Evolutionary conservation across 2,888 invertebrate species (phyloP), one percentile per base, ranked within the genome.

Genomic region (Parthenolecanium corni): DNA sequence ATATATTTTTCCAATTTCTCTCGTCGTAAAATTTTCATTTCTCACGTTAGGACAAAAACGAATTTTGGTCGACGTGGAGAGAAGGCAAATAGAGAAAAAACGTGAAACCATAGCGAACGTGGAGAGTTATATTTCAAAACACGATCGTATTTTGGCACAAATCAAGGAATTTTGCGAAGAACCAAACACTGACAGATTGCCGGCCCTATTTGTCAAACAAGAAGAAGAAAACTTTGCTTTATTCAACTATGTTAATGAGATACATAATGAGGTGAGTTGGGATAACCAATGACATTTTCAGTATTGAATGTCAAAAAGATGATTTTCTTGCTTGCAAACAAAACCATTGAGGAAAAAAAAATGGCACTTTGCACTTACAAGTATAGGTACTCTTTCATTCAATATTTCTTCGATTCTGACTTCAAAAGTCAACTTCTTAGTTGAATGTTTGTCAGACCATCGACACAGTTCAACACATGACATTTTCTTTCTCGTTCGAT

Each of bases 171-270:
- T 80, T 68, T 75, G 80, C 31, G 80, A 80, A 0, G 84, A 86
- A 70, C 76, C 79, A 2, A 81, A 85, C 67, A 78, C 84, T 18
- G 81, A 82, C 66, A 42, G 64, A 42, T 64, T 91, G 49, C 82
- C 84, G 9, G 79, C 79, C 2, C 82, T 85, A 71, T 93, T 89
- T 73, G 79, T 84, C n/a, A 81, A 85, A 36, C 83, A 87, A 65
- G 93, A 93, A 71, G 89, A 89, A 69, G 88, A 89, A 72, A 94
- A 93, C 76, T 93, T 92, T 73, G 89, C 92, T 0, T 78, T 90
- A 0, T 94, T 93, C 72, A 89, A 85, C 74, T 92, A 89, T 71
- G 87, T 93, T 42, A 92, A 90, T 72, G 89, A 91, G 71, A 78
- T 93, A 64, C 91, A 92, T 73, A 85, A 82, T 46, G 88, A 90